Base-by-base conservation (phyloP, 1,140 invertebrate species). In the Anthonomus grandis region DNA sequence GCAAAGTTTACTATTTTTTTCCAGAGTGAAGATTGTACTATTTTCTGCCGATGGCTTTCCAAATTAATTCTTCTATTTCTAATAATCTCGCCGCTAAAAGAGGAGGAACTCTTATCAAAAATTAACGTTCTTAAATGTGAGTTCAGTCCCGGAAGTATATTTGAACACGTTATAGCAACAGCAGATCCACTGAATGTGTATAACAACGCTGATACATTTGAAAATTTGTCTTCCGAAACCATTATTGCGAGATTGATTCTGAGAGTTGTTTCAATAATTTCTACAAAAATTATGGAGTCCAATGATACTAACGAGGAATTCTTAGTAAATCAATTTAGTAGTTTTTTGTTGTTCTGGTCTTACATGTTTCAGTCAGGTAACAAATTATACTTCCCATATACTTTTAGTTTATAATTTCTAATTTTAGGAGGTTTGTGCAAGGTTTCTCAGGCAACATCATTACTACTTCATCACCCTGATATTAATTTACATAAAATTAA, bases 311-410 rank as follows among this genome's bases (percentile, higher is more conserved):
- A 12, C n/a, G 23, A 48, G 25, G 51, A 62, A 6, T 75, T 73
- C 54, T 39, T 76, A n/a, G 46, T 76, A 4, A 69, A 75, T 31
- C 74, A 80, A 51, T 72, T 80, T 18, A 70, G 71, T 2, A 67
- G 75, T 24, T 79, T 86, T 41, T 65, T 86, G 8, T 77, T 86
- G 49, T 78, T 83, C 51, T 81, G 84, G 52, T 81, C 82, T 10
- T 79, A 86, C 63, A 81, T 87, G 75, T 86, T 87, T 62, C 84
- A 86, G 61, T 86, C 85, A 65, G 85, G 82, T 82, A 71, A 71
- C n/a, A n/a, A n/a, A n/a, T n/a, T n/a, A n/a, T n/a, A n/a, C n/a
- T n/a, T n/a, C n/a, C n/a, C 10, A 45, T 12, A 45, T n/a, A 22
- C 9, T 19, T 48, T 48, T 59, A 12, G 36, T 10, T 17, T 42